A percentile compares a stretch with the other conserved stretches of the same genome.
These are phyloP conservation scores for Gymnocephalus cernua DNA, from an alignment of 2,113 vertebrate species.

Conservation along the genomic window DNA sequence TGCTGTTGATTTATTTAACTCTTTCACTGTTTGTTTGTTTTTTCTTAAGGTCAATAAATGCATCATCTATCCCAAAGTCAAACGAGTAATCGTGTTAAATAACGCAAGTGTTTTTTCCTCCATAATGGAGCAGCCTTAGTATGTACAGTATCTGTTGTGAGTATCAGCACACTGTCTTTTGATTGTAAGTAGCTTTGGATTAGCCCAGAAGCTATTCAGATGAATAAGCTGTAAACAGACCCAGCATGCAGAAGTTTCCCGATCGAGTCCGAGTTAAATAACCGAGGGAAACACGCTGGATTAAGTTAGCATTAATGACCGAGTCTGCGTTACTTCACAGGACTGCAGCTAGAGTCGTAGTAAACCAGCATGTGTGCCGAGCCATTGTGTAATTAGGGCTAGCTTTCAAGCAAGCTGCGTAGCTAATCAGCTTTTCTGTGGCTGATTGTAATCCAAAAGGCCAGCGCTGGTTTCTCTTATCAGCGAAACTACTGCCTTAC, in stretches of 20 bases:
- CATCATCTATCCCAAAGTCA: too few species aligned
- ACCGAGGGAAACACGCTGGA: not conserved
- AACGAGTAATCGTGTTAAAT: too few species aligned
- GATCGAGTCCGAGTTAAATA: not conserved
- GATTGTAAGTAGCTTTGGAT: slow-evolving; percentile 53
- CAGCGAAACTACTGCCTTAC: slow-evolving; percentile 63
- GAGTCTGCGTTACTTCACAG: slow-evolving; percentile 29
- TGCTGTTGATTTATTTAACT: too few species aligned
- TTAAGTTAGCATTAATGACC: not conserved
- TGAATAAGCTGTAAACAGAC: slow-evolving; percentile 1
- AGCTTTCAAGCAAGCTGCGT: slow-evolving; percentile 65
- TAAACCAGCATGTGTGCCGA: slow-evolving; percentile 43
- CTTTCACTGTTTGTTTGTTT: too few species aligned
- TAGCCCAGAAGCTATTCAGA: slow-evolving; percentile 31
- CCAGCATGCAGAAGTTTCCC: not conserved
- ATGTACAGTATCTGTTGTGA: slow-evolving; percentile 15
- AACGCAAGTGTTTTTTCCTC: too few species aligned
- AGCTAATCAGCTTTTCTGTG: slow-evolving; percentile 81
- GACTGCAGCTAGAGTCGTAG: slow-evolving; percentile 21
- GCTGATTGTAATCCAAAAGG: slow-evolving; percentile 80
- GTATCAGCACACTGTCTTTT: slow-evolving; percentile 28
- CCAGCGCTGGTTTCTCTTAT: slow-evolving; percentile 75
- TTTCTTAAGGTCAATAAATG: too few species aligned
- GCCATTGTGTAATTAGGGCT: slow-evolving; percentile 74
- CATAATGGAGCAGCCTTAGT: too few species aligned